These are phyloP conservation scores for Platysteira castanea DNA, from an alignment of 2,113 vertebrate genomes.

Conservation along the genomic window DNA sequence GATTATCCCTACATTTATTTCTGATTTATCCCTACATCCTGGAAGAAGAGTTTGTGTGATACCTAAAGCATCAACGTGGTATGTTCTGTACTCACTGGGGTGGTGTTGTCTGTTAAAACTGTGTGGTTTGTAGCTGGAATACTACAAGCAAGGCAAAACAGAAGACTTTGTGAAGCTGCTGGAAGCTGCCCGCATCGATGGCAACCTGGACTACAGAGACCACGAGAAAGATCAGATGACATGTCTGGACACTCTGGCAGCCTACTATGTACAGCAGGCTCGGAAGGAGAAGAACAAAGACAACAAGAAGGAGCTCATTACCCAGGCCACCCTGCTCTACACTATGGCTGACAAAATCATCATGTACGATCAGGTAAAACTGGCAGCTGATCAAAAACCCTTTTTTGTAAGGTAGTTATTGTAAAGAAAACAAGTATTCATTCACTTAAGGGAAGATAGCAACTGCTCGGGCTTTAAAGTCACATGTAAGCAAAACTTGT, in stretches of 20 bases:
- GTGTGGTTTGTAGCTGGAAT: slow-evolving; percentile 84
- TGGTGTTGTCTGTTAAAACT: not conserved
- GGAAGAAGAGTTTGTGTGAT: not conserved
- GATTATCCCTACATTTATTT: not conserved
- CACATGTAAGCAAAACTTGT: not conserved
- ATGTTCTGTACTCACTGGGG: not conserved
- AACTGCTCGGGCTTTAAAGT: not conserved
- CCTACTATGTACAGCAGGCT: slow-evolving; percentile 98
- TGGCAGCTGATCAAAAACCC: not conserved
- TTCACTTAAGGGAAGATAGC: not conserved
- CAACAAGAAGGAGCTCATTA: slow-evolving; percentile 98
- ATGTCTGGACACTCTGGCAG: slow-evolving; percentile 93
- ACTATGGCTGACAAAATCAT: slow-evolving; percentile 99
- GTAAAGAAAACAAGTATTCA: not conserved
- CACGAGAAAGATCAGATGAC: slow-evolving; percentile 99
- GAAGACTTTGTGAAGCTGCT: slow-evolving; percentile 98
- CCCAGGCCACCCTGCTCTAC: slow-evolving; percentile 94
- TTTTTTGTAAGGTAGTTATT: not conserved
- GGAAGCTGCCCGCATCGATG: slow-evolving; percentile 96
- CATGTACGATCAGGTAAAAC: slow-evolving; percentile 97
- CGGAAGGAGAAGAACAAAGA: slow-evolving; percentile 98
- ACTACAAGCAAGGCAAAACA: slow-evolving; percentile 98
- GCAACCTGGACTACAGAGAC: slow-evolving; percentile 97
- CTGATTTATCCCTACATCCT: not conserved
- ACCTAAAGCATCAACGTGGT: not conserved